These are phyloP conservation scores for Margarornis squamiger DNA, from an alignment of 2,797 vertebrate genomes.

Conservation along the genomic window DNA sequence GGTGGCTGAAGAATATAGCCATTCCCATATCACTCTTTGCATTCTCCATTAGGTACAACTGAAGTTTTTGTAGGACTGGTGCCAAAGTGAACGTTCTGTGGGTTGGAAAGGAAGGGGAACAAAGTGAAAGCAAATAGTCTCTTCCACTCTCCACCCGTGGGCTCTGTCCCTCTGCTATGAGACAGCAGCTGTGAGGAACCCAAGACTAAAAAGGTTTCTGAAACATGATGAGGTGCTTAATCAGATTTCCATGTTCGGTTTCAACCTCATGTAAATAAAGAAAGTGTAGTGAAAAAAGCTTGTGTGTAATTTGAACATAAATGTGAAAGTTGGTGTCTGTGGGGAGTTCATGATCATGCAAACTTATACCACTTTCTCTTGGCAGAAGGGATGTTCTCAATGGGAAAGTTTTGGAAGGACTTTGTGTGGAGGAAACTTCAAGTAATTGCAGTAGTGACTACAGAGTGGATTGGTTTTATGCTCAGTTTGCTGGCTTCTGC, in stretches of 20 bases:
- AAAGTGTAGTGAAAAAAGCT: neutral
- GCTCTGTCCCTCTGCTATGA: neutral
- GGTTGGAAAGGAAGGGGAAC: neutral
- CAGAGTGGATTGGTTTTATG: neutral
- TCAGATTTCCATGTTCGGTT: neutral
- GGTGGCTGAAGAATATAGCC: neutral
- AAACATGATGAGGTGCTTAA: neutral
- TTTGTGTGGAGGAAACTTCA: neutral
- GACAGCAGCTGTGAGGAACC: neutral
- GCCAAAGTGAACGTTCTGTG: constrained; percentile 23
- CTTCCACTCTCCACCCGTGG: neutral
- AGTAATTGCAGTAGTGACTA: neutral
- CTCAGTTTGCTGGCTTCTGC: neutral
- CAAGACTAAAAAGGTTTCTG: neutral
- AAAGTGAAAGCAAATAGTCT: neutral
- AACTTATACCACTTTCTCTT: neutral
- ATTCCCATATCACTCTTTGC: neutral
- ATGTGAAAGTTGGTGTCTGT: neutral
- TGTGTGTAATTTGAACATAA: neutral
- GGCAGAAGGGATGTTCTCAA: neutral
- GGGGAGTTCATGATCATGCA: neutral
- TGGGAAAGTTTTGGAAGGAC: neutral
- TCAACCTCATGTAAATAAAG: neutral
- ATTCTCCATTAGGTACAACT: neutral
- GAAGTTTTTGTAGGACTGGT: neutral